Conservation (phyloP, 2,113 vertebrate genomes). For the Pristiophorus japonicus region DNA sequence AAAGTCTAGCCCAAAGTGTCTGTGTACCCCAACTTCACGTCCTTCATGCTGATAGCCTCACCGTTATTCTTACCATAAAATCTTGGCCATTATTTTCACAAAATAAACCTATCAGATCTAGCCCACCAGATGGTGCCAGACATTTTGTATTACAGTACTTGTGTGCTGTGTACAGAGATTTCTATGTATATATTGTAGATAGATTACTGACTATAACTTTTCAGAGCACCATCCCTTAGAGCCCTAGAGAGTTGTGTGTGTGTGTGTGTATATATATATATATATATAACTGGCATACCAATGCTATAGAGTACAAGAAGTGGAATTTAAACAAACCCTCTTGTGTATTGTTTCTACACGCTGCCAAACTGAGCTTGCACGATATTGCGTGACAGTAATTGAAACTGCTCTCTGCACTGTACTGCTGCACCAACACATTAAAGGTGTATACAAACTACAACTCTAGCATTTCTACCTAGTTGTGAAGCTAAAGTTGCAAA, state of each 20-base stretch:
- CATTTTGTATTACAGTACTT: neutral
- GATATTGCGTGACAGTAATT: neutral
- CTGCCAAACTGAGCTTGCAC: conserved; percentile 24
- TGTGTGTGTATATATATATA: neutral
- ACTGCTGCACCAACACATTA: conserved; percentile 18
- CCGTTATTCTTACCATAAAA: neutral
- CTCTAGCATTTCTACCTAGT: neutral
- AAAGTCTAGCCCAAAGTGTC: too few species aligned
- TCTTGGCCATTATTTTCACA: neutral
- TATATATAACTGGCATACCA: neutral
- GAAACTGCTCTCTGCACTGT: neutral
- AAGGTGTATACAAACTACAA: neutral
- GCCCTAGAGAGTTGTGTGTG: neutral
- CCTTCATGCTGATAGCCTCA: conserved; percentile 1
- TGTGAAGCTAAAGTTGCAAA: neutral
- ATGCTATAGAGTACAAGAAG: neutral
- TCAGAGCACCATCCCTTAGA: neutral
- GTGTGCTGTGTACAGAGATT: neutral
- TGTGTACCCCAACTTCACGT: neutral
- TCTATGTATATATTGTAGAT: neutral
- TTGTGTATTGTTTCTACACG: neutral
- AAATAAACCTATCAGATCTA: neutral
- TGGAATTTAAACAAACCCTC: conserved; percentile 2
- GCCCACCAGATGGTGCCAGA: conserved; percentile 31
- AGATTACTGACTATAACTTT: neutral